Percentiles rank a stretch among this genome's conserved stretches.
These are phyloP conservation scores for Lasaia peninsularis DNA, from an alignment of 1,140 invertebrate genomes.

Conservation along the genomic window DNA sequence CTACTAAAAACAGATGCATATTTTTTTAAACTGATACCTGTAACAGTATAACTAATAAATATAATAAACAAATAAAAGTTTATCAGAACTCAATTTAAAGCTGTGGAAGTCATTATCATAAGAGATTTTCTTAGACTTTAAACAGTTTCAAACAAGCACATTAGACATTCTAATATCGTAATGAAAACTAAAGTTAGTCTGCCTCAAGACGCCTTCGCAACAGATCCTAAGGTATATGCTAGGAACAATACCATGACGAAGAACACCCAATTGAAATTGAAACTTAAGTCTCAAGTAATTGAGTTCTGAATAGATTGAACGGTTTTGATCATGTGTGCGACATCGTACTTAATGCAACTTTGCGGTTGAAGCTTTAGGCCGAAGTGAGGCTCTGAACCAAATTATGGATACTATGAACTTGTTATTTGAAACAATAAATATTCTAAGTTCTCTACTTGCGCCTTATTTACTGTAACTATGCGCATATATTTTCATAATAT, in stretches of 20 bases:
- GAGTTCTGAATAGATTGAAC: background rate
- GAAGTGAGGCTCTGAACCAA: slow-evolving; percentile 16
- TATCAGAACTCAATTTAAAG: background rate
- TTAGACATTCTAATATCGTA: slow-evolving; percentile 34
- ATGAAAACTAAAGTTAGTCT: slow-evolving; percentile 31
- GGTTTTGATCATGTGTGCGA: background rate
- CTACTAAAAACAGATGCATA: too few relatives aligned
- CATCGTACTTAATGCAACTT: slow-evolving; percentile 20
- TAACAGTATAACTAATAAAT: too few relatives aligned
- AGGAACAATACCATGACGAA: background rate
- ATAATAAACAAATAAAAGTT: background rate
- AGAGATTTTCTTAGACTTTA: slow-evolving; percentile 2
- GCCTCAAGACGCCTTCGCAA: slow-evolving; percentile 21
- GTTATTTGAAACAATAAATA: slow-evolving; percentile 15
- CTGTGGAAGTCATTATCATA: background rate
- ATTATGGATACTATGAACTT: slow-evolving; percentile 19
- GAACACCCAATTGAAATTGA: background rate
- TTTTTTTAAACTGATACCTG: too few relatives aligned
- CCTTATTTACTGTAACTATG: slow-evolving; percentile 3
- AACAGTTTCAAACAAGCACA: background rate
- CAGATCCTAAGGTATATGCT: slow-evolving; percentile 20
- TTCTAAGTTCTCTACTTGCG: background rate
- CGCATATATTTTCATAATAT: slow-evolving; percentile 1
- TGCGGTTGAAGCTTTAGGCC: slow-evolving; percentile 18
- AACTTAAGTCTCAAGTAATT: background rate